Evolutionary conservation across 2,113 vertebrate species (phyloP), one percentile per base, ranked within the genome.

Genomic region (Centropus bengalensis): DNA sequence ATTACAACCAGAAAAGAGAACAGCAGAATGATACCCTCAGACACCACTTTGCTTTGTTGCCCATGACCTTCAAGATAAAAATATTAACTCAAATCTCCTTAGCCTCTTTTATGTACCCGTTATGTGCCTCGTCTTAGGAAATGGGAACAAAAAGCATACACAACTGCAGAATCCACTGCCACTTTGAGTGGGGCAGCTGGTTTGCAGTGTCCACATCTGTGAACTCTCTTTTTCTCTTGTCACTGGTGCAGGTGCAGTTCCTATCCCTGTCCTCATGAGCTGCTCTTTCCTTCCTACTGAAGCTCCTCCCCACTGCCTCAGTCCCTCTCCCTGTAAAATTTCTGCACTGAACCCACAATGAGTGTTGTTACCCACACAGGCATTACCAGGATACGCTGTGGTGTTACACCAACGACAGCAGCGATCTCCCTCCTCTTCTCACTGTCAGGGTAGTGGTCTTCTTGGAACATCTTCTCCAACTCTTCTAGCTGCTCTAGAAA

Each of bases 381-480:
- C 9, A 8, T 98, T 94, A 99, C 99, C 99, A 99, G 98, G 93
- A 99, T 98, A 80, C 99, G 98, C 52, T 99, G 99, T 22, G 99
- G 98, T 0, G 99, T 98, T 51, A 99, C 99, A 17, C 99, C 99
- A 71, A 99, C 97, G 1, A 96, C 96, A 32, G 98, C 97, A 10
- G 99, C 99, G 1, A 99, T 99, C 92, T 98, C 97, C 40, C 96
- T 98, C 80, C 99, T 98, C 95, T 98, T 99, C 42, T 99, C 99
- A 4, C 95, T 98, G 26, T 99, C 99, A 0, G 99, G 99, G 64
- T 99, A 99, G 94, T 99, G 99, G 81, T 99, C 99, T 40, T 99
- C 98, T 63, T 98, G 98, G 95, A 99, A 99, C 56, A 98, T 79
- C 54, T 93, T 97, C 93, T 99, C 99, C 90, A 99, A 82, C 95